These are phyloP conservation scores for Gallinago paraguaiae DNA, from an alignment of 2,113 vertebrate genomes.

Conservation along the genomic window DNA sequence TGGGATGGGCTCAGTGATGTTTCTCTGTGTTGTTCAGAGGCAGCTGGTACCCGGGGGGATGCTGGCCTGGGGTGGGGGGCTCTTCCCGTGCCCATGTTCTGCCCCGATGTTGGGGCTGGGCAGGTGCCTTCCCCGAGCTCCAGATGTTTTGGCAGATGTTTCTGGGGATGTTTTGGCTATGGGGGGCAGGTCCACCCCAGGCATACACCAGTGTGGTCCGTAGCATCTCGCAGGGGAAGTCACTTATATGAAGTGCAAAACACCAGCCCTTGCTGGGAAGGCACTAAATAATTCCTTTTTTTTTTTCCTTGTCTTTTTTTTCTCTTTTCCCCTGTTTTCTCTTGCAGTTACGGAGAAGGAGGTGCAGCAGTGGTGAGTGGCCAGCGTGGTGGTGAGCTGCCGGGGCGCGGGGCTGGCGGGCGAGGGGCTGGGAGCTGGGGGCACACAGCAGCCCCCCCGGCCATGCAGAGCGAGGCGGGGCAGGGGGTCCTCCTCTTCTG, in stretches of 20 bases:
- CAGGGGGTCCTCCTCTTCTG: background rate
- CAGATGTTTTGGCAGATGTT: background rate
- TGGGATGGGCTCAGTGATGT: background rate
- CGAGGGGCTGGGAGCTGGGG: background rate
- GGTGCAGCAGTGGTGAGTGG: conserved; percentile 94
- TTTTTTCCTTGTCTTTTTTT: background rate
- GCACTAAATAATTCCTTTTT: background rate
- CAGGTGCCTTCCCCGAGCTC: background rate
- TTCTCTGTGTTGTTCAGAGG: background rate
- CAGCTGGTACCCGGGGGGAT: background rate
- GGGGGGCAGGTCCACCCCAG: background rate
- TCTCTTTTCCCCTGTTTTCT: conserved; percentile 65
- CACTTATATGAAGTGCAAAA: background rate
- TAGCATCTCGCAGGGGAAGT: background rate
- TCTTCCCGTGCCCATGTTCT: background rate
- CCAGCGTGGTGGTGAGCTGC: background rate
- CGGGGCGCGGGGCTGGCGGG: background rate
- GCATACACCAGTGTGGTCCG: accelerated
- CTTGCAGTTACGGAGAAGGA: conserved; percentile 93
- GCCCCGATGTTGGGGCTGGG: background rate
- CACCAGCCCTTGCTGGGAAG: background rate
- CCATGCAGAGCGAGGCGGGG: accelerated
- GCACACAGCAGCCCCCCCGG: accelerated
- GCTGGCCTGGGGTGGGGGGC: background rate
- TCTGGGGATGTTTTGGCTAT: background rate